Base-by-base conservation (phyloP, 2,888 invertebrate species). In the Agrochola circellaris region DNA sequence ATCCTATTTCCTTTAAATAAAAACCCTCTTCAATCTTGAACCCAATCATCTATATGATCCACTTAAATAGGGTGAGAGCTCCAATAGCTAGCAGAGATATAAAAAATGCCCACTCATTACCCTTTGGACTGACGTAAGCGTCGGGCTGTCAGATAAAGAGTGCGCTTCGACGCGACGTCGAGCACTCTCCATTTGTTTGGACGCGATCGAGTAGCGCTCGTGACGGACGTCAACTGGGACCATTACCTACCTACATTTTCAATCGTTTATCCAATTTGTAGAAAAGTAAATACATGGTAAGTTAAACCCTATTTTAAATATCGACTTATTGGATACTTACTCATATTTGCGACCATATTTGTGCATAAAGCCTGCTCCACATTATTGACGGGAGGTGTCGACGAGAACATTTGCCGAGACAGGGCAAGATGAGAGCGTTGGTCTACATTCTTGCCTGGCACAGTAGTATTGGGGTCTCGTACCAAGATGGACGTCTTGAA, bases 141-240 rank as follows among this genome's bases (percentile, higher is more conserved):
- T 77, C 79, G 56, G 30, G 84, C 88, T 87, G 89, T 90, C 91
- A 88, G 85, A 72, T 86, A 78, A 81, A 91, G 91, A 84, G 87
- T 78, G 77, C 72, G 78, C 79, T 75, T 69, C 77, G 81, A 75
- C 81, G 80, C 73, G 79, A 73, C 62, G 67, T 90, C 82, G 78
- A 92, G 93, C 45, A 87, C 87, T 54, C 91, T 92, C 90, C 74
- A 87, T 88, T 87, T 92, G 92, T 92, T 92, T 90, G 91, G 85
- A 80, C 82, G 87, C 85, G 73, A 81, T 86, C 80, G 81, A 89
- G 89, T 74, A 56, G 81, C 84, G 67, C 86, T 89, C 76, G 79
- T 79, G 71, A 79, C 61, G 75, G 75, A 83, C 83, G 65, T 77
- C 84, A 83, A 86, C 86, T 67, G 79, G 72, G 66, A 69, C 77